Evolutionary conservation across 2,888 invertebrate genomes (phyloP).

Genomic region (Limnephilus auricula): DNA sequence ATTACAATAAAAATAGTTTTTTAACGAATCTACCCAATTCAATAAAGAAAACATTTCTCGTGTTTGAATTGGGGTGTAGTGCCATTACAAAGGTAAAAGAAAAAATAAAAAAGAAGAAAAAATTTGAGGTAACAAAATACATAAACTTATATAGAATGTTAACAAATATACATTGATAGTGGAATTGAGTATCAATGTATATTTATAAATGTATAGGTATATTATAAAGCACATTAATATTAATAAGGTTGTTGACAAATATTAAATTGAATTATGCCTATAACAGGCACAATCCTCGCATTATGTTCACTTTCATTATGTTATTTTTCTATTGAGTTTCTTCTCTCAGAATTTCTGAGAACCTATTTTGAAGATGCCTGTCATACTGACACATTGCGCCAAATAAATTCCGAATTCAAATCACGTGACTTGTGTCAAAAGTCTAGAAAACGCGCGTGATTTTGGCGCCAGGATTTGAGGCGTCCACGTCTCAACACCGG

Average conservation of each 20-base stretch:
- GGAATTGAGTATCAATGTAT: too few relatives aligned
- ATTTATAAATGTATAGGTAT: too few relatives aligned
- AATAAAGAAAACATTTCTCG: too few relatives aligned
- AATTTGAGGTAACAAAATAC: too few relatives aligned
- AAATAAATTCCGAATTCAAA: conserved; percentile 13
- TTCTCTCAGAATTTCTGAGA: not conserved
- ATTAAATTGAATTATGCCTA: not conserved
- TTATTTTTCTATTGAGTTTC: not conserved
- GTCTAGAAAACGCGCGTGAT: not conserved
- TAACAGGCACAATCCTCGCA: not conserved
- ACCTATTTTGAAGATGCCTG: not conserved
- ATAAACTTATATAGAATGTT: too few relatives aligned
- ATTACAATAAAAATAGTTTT: too few relatives aligned
- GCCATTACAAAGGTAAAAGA: too few relatives aligned
- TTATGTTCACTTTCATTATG: not conserved
- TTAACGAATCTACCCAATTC: too few relatives aligned
- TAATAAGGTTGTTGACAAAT: not conserved
- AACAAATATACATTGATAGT: too few relatives aligned
- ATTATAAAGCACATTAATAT: too few relatives aligned
- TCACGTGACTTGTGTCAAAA: conserved; percentile 11
- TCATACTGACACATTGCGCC: not conserved
- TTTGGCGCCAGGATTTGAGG: not conserved
- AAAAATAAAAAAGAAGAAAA: too few relatives aligned
- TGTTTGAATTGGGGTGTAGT: too few relatives aligned
- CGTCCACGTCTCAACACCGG: conserved; percentile 14